Conservation (phyloP, 2,113 vertebrate species). For the Corydoras maculifer region DNA sequence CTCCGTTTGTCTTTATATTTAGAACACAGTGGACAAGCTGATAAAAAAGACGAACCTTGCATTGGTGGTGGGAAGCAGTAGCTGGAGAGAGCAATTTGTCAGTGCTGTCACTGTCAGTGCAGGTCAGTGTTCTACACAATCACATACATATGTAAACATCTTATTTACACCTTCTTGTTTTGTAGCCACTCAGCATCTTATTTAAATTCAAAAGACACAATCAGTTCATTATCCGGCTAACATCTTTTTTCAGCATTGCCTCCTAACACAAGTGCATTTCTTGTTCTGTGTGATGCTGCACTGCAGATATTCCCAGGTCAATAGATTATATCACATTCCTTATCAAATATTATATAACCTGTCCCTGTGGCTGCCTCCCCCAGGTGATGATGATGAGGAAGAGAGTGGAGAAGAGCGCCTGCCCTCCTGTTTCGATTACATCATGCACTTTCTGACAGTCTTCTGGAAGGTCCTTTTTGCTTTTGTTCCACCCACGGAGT, state of each 20-base stretch:
- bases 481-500: conserved; percentile 77
- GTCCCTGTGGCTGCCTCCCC: conserved; percentile 22
- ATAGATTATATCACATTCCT: neutral
- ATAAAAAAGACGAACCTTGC: conserved; percentile 80
- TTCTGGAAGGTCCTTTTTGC: conserved; percentile 83
- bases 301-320: neutral
- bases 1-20: conserved; percentile 17
- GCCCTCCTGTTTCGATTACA: conserved; percentile 79
- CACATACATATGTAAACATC: neutral
- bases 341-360: neutral
- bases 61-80: conserved; percentile 77
- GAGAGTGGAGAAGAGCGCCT: conserved; percentile 73
- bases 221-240: conserved; percentile 5
- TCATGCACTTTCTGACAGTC: conserved; percentile 81
- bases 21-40: conserved; percentile 79
- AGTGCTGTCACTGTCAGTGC: conserved; percentile 78
- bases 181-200: conserved; percentile 1
- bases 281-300: neutral
- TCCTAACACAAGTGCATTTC: neutral
- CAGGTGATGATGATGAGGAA: conserved; percentile 76
- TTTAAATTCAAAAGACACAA: conserved; percentile 5
- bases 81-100: conserved; percentile 81
- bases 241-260: conserved; percentile 1
- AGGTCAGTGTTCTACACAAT: conserved; percentile 57
- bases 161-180: conserved; percentile 4